Evolutionary conservation across 2,888 invertebrate species (phyloP), one percentile per base, ranked within the genome.

Genomic region (Luperina nickerlii): DNA sequence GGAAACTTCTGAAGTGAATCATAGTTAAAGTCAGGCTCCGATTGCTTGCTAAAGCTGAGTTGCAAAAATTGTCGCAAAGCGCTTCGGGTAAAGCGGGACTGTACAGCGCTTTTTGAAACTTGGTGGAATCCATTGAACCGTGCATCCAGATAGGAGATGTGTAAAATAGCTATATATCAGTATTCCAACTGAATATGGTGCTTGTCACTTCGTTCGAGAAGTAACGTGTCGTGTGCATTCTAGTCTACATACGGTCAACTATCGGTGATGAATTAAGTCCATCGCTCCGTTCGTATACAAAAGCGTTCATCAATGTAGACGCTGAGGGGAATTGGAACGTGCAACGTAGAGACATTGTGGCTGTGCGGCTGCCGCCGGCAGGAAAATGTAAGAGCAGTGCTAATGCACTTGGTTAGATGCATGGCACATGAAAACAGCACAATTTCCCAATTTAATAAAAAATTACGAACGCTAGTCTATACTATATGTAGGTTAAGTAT

Each of bases 61-160:
- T 86, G 86, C 86, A 83, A 86, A 83, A 83, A 86, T 82, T 82
- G 51, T 68, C 71, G 57, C 82, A 85, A 74, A 82, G 69, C 76
- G 82, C 27, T 82, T 60, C 45, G 76, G 57, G 85, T 71, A 60
- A 85, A 76, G 63, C 60, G 67, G 54, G 67, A 71, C 63, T 62
- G 81, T 85, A 81, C 86, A 72, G 76, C 45, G 85, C 74, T 81
- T 73, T 86, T 74, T 86, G 73, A 86, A 86, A 84, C 73, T 86
- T 74, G 78, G 66, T 78, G 63, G 86, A 24, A 84, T 78, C 66
- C 86, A 78, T 38, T 83, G 83, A 83, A 83, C 83, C 71, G 83
- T 83, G 66, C 63, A 57, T 62, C 20, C 78, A 84, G 87, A 84
- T 83, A 84, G 83, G 74, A 72, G 65, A 86, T 71, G 60, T 63